Evolutionary conservation across 2,888 invertebrate species (phyloP).

Genomic region (Eristalis intricaria): DNA sequence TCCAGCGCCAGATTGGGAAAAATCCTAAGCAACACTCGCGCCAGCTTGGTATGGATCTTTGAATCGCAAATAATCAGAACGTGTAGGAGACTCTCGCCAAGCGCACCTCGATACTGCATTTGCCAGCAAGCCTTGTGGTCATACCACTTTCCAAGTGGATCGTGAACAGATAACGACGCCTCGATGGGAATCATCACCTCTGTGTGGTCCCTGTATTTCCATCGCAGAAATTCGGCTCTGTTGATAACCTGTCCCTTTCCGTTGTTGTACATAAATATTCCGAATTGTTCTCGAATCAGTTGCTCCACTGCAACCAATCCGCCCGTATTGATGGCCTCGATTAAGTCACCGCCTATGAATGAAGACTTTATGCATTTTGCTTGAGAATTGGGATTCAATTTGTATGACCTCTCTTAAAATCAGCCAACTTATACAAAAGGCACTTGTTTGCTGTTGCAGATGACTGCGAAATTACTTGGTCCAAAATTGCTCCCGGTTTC

Average conservation of each 20-base stretch:
- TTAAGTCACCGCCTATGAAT: constrained; percentile 88
- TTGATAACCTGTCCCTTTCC: constrained; percentile 93
- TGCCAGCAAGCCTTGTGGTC: constrained; percentile 99
- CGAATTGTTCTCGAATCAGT: constrained; percentile 92
- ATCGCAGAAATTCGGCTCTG: constrained; percentile 92
- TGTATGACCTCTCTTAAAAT: constrained; percentile 90
- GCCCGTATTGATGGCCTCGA: constrained; percentile 92
- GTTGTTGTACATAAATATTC: constrained; percentile 92
- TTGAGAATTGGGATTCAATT: neutral
- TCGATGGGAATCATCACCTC: constrained; percentile 93
- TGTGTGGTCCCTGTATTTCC: constrained; percentile 94
- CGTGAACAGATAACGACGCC: constrained; percentile 91
- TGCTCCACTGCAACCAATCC: constrained; percentile 92
- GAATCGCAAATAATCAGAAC: constrained; percentile 97
- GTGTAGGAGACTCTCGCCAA: constrained; percentile 97
- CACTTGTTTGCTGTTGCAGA: constrained; percentile 91
- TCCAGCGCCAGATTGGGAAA: constrained; percentile 95
- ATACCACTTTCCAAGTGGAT: constrained; percentile 93
- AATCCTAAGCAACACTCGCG: constrained; percentile 93
- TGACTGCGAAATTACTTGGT: constrained; percentile 94
- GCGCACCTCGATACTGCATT: constrained; percentile 96
- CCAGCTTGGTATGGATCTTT: constrained; percentile 87
- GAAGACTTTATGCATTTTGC: neutral
- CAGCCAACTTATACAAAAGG: constrained; percentile 92
- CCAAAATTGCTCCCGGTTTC: constrained; percentile 89